A percentile compares a stretch with the other conserved stretches of the same genome.
phyloP scores from a whole-genome alignment of 2,113 vertebrate species.

The Bothrops jararaca region DNA sequence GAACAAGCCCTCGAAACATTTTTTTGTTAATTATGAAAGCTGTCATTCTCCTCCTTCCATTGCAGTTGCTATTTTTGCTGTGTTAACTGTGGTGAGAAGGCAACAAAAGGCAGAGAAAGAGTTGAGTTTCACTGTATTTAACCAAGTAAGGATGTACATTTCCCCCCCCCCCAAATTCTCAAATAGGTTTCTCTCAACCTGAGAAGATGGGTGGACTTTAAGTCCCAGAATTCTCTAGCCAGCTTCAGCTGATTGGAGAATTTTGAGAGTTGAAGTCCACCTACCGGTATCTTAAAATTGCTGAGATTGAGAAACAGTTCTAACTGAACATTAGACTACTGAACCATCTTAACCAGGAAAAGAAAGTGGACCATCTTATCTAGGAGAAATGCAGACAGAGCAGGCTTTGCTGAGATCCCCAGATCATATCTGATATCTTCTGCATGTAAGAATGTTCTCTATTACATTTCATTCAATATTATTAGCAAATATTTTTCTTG shows the following conservation, averaged over 20 bases:
- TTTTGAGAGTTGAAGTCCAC: not conserved
- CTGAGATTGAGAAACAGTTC: not conserved
- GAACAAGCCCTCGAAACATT: not conserved
- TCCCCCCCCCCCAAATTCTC: too few species aligned
- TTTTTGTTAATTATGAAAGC: not conserved
- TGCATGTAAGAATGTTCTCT: not conserved
- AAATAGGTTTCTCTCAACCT: not conserved
- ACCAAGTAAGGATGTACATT: not conserved
- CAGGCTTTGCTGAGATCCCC: not conserved
- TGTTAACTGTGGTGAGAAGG: not conserved
- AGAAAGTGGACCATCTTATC: not conserved
- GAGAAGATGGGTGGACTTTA: not conserved
- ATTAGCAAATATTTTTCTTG: not conserved
- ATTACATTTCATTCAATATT: too few species aligned
- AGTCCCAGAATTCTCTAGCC: not conserved
- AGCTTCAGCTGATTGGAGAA: not conserved
- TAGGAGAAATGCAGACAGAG: not conserved
- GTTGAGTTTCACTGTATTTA: not conserved
- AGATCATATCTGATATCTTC: not conserved
- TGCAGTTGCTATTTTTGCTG: not conserved
- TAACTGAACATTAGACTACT: not conserved
- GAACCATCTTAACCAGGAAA: not conserved
- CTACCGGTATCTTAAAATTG: not conserved
- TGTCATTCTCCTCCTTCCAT: not conserved
- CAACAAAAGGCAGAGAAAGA: not conserved